Base-by-base conservation (phyloP, 2,113 vertebrate species). In the Misgurnus mizolepis region DNA sequence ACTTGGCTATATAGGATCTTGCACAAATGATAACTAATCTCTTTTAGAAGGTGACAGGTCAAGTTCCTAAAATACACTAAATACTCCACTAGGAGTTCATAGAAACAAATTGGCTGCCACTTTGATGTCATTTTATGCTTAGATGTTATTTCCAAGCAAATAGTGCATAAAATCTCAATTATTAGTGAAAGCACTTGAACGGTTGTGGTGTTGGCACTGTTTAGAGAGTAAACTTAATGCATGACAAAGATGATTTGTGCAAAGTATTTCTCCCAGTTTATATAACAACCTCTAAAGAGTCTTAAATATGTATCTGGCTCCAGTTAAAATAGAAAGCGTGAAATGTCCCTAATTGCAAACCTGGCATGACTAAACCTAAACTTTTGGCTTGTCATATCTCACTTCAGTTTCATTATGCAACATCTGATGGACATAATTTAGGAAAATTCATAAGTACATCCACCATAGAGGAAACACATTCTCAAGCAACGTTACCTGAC, bases 401-500 rank as follows among this genome's bases (percentile, higher is more conserved):
- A 39, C 45, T 22, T 50, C 47, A 10, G 18, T 53, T 55, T n/a
- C 15, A 0, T 18, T 55, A 39, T 56, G 14, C 50, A 71, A 71
- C 7, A 11, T 50, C 55, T 11, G 55, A 7, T 15, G 22, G 55
- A 4, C 9, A 71, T 15, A 8, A 58, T 58, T 17, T 7, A 58
- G 8, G 7, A 58, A 18, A 68, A 14, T 22, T 22, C 22, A 22
- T 18, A 53, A 50, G 22, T 50, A 15, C 6, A 1, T 50, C 40
- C 65, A 67, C 65, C 65, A 67, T 5, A 2, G 39, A 0, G 41
- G 27, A 47, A 47, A 6, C 45, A 47, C 45, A 47, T 7, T 47
- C 45, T 47, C 14, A 53, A 53, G 50, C 12, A 58, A 27, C 55
- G 88, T 87, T 82, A 96, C 94, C 93, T 93, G 93, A 87, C 6